Base-by-base conservation (phyloP, 2,888 invertebrate genomes). In the Arctia plantaginis region DNA sequence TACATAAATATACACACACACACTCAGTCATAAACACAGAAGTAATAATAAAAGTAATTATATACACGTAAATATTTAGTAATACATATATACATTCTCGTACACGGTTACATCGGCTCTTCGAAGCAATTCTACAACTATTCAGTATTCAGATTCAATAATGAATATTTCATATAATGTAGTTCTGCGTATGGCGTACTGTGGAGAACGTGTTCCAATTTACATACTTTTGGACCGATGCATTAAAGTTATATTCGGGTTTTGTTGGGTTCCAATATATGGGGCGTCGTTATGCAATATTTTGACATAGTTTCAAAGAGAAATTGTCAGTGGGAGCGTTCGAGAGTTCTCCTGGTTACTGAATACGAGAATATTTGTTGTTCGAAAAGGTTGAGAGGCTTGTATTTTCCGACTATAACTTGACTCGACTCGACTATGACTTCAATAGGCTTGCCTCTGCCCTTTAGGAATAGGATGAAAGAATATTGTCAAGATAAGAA, bases 151-250 rank as follows among this genome's bases (percentile, higher is more conserved):
- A 67, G 69, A 68, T 69, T 73, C n/a, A 67, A 72, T 82, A 67
- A 78, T 82, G 73, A 79, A 84, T 79, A 84, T 81, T 84, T 70
- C 76, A 81, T 84, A 74, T 66, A 23, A 51, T 51, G 23, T 51
- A 78, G 51, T 74, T 73, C 66, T 71, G 68, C 59, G 27, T 65
- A 27, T 35, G 35, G 35, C 59, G 47, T 62, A 66, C 15, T 44
- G 18, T 33, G 20, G 20, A 35, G 47, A 30, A 69, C 59, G 30
- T 66, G 65, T 20, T 66, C 39, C 65, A 72, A 72, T 75, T 72
- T 75, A 69, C 72, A 75, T 75, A 55, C 66, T 62, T 75, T 69
- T 35, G 59, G 55, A 66, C 8, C 35, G 23, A 59, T 55, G 66
- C 66, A 71, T 66, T 35, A 47, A 71, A 35, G 44, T 71, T 65